These are phyloP conservation scores for Osmerus eperlanus DNA, from an alignment of 2,113 vertebrate genomes.

Conservation along the genomic window DNA sequence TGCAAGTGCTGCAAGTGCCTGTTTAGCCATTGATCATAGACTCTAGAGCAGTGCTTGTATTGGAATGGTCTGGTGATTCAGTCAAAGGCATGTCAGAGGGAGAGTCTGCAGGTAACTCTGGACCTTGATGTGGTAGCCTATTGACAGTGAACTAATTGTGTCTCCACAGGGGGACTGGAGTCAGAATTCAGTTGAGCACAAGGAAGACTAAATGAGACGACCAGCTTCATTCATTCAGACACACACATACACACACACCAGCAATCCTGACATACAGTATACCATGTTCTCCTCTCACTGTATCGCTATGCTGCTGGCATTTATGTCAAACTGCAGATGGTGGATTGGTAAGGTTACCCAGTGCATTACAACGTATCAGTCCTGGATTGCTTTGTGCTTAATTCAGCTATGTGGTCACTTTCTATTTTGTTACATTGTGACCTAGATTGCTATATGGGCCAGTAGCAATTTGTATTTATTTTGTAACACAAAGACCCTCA, in stretches of 20 bases:
- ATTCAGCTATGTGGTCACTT: too few relatives aligned
- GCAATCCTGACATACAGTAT: too few relatives aligned
- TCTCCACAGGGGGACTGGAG: slow-evolving; percentile 38
- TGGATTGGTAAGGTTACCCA: too few relatives aligned
- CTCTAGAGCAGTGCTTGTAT: slow-evolving; percentile 55
- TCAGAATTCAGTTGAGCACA: slow-evolving; percentile 34
- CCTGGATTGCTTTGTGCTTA: too few relatives aligned
- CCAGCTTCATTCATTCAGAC: neutral
- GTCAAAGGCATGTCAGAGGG: slow-evolving; percentile 68
- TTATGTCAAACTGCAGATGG: too few relatives aligned
- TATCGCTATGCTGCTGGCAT: too few relatives aligned
- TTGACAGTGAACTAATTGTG: slow-evolving; percentile 43
- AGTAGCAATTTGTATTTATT: too few relatives aligned
- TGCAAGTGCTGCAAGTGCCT: neutral
- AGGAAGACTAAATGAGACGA: slow-evolving; percentile 12
- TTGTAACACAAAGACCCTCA: too few relatives aligned
- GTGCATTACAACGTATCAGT: too few relatives aligned
- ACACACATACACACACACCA: neutral
- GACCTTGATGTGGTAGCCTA: slow-evolving; percentile 56
- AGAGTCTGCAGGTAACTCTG: slow-evolving; percentile 61
- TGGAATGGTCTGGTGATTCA: slow-evolving; percentile 60
- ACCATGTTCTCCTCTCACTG: too few relatives aligned
- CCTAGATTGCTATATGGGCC: too few relatives aligned
- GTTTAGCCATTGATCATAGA: slow-evolving; percentile 45
- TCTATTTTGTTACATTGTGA: too few relatives aligned